These are phyloP conservation scores for Zosterops borbonicus DNA, from an alignment of 2,113 vertebrate species.

Conservation along the genomic window DNA sequence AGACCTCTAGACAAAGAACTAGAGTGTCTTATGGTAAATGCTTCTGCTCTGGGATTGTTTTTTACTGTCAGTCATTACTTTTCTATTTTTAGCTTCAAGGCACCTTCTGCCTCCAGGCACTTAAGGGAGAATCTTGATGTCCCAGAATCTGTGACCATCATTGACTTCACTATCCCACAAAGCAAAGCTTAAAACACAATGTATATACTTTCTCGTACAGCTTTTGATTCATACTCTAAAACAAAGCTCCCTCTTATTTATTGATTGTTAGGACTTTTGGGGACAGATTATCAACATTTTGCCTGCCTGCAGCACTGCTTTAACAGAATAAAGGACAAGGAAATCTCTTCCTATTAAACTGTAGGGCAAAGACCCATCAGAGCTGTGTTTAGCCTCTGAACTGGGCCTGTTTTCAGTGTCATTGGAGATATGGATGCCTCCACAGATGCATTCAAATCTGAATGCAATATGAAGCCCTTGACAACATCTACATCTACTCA, in stretches of 20 bases:
- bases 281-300: neutral
- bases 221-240: constrained; percentile 8
- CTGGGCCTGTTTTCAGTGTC: neutral
- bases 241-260: constrained; percentile 15
- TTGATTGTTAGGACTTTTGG: neutral
- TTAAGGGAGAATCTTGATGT: neutral
- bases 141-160: neutral
- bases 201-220: neutral
- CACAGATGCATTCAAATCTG: neutral
- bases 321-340: neutral
- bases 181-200: neutral
- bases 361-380: neutral
- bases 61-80: constrained; percentile 35
- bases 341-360: neutral
- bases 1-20: neutral
- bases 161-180: neutral
- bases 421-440: neutral
- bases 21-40: neutral
- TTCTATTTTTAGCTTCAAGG: constrained; percentile 9
- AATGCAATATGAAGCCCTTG: neutral
- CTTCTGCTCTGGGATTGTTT: neutral
- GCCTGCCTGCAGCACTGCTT: neutral
- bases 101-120: neutral
- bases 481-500: neutral
- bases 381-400: neutral